Evolutionary conservation across 2,888 invertebrate species (phyloP).

Genomic region (Hyalella azteca): DNA sequence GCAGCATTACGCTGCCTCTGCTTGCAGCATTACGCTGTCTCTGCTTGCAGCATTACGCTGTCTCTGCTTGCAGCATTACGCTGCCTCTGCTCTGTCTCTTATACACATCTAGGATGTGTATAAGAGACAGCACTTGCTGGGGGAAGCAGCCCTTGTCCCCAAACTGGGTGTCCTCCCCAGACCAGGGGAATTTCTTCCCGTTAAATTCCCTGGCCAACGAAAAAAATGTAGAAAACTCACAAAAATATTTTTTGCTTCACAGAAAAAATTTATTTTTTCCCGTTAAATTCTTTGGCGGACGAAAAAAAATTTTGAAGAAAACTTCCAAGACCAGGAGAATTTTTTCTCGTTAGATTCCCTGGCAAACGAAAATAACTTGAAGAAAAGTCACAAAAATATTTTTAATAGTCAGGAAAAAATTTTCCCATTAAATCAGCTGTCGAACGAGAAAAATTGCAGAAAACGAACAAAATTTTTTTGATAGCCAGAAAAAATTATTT

Average conservation of each 20-base stretch:
- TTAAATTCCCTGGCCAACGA: neutral
- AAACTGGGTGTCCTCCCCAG: neutral
- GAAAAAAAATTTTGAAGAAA: neutral
- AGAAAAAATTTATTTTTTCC: neutral
- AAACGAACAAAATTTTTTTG: neutral
- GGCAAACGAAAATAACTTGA: neutral
- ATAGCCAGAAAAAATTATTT: neutral
- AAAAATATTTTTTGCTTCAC: neutral
- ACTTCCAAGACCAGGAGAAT: neutral
- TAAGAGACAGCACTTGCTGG: no score
- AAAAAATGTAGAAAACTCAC: neutral
- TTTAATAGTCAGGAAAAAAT: neutral
- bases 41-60: no score
- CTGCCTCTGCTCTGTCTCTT: no score
- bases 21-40: no score
- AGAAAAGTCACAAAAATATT: neutral
- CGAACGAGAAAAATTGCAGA: neutral
- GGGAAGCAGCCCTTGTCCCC: constrained; percentile 15
- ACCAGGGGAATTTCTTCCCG: neutral
- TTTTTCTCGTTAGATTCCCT: neutral
- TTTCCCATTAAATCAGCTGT: neutral
- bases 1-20: no score
- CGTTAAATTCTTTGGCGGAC: neutral
- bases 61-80: no score
- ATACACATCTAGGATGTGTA: no score